Base-by-base conservation (phyloP, 2,888 invertebrate genomes). In the Linhomoeus sp. region DNA sequence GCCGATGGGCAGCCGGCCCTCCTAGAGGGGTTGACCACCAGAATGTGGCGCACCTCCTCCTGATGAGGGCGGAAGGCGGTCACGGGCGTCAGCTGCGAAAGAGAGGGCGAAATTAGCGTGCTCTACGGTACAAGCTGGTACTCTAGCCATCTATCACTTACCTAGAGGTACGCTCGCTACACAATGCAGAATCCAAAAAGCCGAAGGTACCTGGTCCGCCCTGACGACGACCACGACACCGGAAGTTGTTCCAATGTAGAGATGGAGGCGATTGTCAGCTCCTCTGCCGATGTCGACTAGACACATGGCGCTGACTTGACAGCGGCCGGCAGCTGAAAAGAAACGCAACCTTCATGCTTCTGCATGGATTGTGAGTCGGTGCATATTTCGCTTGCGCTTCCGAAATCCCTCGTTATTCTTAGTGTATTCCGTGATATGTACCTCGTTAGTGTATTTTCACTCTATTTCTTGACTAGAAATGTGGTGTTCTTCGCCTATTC, bases 181-280 rank as follows among this genome's bases (percentile, higher is more conserved):
- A n/a, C n/a, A n/a, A n/a, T n/a, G n/a, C n/a, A n/a, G n/a, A n/a
- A n/a, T n/a, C n/a, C n/a, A n/a, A n/a, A n/a, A n/a, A n/a, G n/a
- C n/a, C n/a, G n/a, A 35, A 40, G 46, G 24, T 26, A 59, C 56
- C 41, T 53, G 51, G 2, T 52, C 49, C 5, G 79, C 76, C 64
- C 87, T 86, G 0, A 85, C 83, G 7, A 90, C 80, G 45, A 92
- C 80, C 41, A 94, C 70, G 65, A 87, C 86, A 24, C 94, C 94
- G 80, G 85, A 83, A 9, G 85, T 84, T 1, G 92, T 92, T 41
- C 92, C 92, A 51, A 85, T 79, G 66, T 84, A 86, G 38, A 90
- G 70, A 38, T 65, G 63, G 41, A 53, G 52, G 24, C 59, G 61
- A 40, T 50, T 49, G 25, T 9, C 20, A 20, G 2, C 3, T 20